Evolutionary conservation across 2,888 invertebrate species (phyloP).

Genomic region (Rapana venosa): DNA sequence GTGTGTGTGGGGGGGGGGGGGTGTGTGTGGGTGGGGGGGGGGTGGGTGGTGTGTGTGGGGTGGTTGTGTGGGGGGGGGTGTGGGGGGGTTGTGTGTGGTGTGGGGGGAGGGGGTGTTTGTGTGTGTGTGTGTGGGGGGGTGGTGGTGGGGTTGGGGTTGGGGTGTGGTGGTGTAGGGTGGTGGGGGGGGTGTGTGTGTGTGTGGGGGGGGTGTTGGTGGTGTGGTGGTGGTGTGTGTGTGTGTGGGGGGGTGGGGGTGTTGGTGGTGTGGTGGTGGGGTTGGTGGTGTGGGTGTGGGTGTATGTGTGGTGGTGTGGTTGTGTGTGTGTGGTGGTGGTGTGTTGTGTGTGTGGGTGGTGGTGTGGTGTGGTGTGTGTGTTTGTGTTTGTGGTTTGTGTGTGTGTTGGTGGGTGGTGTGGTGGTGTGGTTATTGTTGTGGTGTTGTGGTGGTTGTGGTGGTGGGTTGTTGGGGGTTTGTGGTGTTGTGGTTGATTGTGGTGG

Average conservation of each 20-base stretch:
- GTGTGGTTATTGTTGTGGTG: not conserved
- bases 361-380: not conserved
- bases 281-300: too few relatives aligned
- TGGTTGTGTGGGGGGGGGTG: not conserved
- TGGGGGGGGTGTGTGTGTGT: not conserved
- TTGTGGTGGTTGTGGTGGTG: not conserved
- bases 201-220: not conserved
- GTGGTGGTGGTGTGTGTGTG: not conserved
- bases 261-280: too few relatives aligned
- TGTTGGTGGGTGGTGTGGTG: too few relatives aligned
- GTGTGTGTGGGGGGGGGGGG: not conserved
- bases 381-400: not conserved
- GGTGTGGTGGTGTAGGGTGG: conserved; percentile 60
- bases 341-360: not conserved
- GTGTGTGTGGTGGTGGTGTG: not conserved
- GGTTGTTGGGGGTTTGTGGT: not conserved
- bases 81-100: not conserved
- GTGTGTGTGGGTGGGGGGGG: not conserved
- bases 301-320: not conserved
- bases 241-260: not conserved
- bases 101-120: too few relatives aligned
- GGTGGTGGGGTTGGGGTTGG: too few relatives aligned
- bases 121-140: too few relatives aligned
- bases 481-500: not conserved
- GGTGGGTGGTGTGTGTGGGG: not conserved